Evolutionary conservation across 2,888 invertebrate species (phyloP), one percentile per base, ranked within the genome.

Genomic region (Macrostomum cliftonense): DNA sequence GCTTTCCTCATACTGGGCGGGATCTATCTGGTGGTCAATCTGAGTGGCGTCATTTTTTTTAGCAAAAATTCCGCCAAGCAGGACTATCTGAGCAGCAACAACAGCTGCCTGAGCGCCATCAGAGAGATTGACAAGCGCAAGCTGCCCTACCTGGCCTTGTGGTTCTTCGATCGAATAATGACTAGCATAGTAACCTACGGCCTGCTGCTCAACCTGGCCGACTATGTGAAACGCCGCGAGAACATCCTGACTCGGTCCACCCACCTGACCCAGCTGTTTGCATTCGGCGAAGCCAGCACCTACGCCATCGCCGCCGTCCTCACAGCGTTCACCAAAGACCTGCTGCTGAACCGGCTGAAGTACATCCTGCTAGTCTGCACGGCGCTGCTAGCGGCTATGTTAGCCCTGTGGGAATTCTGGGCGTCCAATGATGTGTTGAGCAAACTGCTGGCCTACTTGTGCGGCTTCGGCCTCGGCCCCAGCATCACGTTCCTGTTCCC

Each of bases 181-280:
- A 49, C 47, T 11, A 49, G 49, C 19, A 39, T 49, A 1, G 47
- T 49, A 2, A 49, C 49, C 12, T 49, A 49, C 16, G 49, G 49
- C 1, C 50, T 49, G 14, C 16, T 49, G 12, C 16, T 49, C 4
- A 49, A 49, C 28, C 28, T 49, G 45, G 39, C 49, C 16, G 37
- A 49, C 36, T 49, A 51, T n/a, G n/a, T 16, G 9, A 37, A 20
- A 5, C 12, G 37, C 28, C 12, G n/a, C 9, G 16, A 28, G 13
- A 21, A 49, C n/a, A 14, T 17, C 36, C 49, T 49, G 4, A 37
- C 39, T 9, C n/a, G 14, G 16, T 48, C 38, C 39, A 36, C 47
- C 2, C 20, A 14, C 17, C 14, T 49, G 28, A 49, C 47, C 5
- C 36, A 20, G 21, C 12, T 49, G 19, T 49, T 49, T 19, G 37